These are phyloP conservation scores for Microplitis deprimator DNA, from an alignment of 2,888 invertebrate species.

Conservation along the genomic window DNA sequence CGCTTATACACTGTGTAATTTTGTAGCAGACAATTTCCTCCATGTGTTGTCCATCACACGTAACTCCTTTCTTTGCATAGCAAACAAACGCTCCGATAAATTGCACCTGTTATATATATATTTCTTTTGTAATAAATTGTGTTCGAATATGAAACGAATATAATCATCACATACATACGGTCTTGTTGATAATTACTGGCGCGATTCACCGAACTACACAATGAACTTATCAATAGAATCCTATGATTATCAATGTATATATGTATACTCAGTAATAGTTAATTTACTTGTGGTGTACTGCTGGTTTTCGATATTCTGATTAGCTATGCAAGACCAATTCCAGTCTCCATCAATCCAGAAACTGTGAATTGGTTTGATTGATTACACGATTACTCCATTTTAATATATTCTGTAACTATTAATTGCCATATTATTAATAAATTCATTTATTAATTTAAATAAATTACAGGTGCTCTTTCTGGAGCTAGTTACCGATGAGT, in stretches of 20 bases:
- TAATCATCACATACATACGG: background rate
- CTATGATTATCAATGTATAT: background rate
- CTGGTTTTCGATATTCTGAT: conserved; percentile 30
- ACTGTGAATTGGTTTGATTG: conserved; percentile 1
- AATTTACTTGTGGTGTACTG: conserved; percentile 32
- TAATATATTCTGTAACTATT: background rate
- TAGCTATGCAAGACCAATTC: conserved; percentile 19
- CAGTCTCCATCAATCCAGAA: background rate
- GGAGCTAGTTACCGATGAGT: conserved; percentile 63
- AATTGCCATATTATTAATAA: conserved; percentile 2
- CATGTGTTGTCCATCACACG: conserved; percentile 19
- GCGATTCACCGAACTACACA: background rate
- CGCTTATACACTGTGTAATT: conserved; percentile 17
- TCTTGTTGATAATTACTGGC: conserved; percentile 23
- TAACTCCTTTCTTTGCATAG: conserved; percentile 24
- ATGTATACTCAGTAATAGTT: background rate
- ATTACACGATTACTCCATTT: conserved; percentile 7
- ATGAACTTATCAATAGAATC: background rate
- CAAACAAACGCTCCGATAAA: conserved; percentile 28
- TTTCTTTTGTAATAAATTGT: background rate
- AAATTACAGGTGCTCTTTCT: conserved; percentile 51
- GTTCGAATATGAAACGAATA: background rate
- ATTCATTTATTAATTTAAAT: conserved; percentile 10
- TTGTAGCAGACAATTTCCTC: conserved; percentile 12
- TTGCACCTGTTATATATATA: conserved; percentile 27